Evolutionary conservation across 2,797 vertebrate species (phyloP).

Genomic region (Mycteria americana): DNA sequence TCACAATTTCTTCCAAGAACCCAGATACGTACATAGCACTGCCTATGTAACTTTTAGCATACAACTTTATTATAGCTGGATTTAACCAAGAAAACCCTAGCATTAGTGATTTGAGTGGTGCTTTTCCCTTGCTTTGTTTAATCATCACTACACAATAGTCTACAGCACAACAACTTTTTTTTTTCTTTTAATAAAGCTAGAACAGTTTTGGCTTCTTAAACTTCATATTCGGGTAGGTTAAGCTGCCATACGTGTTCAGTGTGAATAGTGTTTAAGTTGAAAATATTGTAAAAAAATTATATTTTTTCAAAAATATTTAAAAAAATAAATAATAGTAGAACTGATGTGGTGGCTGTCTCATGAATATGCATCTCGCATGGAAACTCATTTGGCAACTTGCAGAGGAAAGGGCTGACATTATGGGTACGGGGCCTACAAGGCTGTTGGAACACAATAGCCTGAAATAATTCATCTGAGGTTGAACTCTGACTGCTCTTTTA

Average conservation of each 20-base stretch:
- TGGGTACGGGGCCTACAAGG: fast-evolving
- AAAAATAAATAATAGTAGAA: conserved; percentile 87
- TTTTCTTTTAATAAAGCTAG: conserved; percentile 77
- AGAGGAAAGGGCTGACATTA: neutral
- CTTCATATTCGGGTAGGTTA: conserved; percentile 81
- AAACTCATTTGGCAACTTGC: neutral
- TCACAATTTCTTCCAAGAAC: conserved; percentile 32
- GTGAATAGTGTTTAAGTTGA: conserved; percentile 88
- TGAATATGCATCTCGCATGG: neutral
- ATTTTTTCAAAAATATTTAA: conserved; percentile 89
- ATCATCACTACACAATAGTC: conserved; percentile 78
- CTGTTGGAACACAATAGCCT: neutral
- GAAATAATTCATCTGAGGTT: fast-evolving
- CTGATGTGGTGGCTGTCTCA: conserved; percentile 65
- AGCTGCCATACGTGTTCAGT: conserved; percentile 86
- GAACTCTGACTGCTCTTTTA: neutral
- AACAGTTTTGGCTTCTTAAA: conserved; percentile 84
- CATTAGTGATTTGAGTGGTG: conserved; percentile 76
- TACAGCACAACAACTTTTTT: conserved; percentile 73
- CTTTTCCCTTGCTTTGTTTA: conserved; percentile 80
- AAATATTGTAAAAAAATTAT: conserved; percentile 87
- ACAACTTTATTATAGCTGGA: conserved; percentile 33
- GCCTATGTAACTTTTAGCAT: conserved; percentile 39
- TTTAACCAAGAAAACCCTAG: conserved; percentile 59
- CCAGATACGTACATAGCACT: conserved; percentile 12